Percentiles rank a stretch among this genome's conserved stretches.
Conservation (phyloP, 2,113 vertebrate species). For the Oncorhynchus nerka region DNA sequence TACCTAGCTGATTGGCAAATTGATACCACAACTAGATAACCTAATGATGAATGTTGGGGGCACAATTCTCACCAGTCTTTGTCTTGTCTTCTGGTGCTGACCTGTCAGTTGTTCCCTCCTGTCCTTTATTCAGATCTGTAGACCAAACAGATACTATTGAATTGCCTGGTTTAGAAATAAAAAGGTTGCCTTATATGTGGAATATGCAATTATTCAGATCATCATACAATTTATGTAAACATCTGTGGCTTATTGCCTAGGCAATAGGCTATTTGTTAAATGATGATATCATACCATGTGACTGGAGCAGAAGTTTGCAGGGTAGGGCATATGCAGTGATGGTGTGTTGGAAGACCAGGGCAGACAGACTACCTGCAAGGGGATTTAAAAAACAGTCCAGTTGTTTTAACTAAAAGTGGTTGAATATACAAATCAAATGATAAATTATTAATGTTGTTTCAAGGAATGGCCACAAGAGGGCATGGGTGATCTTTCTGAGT, state of each 20-base stretch:
- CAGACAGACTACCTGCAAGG: conserved; percentile 85
- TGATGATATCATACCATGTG: conserved; percentile 68
- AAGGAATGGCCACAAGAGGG: conserved; percentile 2
- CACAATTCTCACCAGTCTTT: conserved; percentile 50
- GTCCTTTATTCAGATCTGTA: conserved; percentile 36
- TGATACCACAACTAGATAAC: too few relatives aligned
- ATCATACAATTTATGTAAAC: too few relatives aligned
- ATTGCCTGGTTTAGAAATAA: too few relatives aligned
- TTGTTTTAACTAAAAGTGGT: neutral
- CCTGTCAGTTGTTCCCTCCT: conserved; percentile 26
- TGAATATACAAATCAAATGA: neutral
- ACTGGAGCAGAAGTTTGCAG: conserved; percentile 79
- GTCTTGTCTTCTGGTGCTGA: conserved; percentile 24
- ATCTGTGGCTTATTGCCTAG: too few relatives aligned
- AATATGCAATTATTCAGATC: too few relatives aligned
- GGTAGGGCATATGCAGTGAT: conserved; percentile 82
- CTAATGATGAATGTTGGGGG: too few relatives aligned
- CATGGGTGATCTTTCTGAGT: neutral
- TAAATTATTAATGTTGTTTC: neutral
- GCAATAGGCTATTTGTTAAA: neutral
- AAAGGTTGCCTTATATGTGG: too few relatives aligned
- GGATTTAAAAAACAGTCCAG: neutral
- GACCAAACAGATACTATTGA: neutral
- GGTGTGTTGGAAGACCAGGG: conserved; percentile 87
- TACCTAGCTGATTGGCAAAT: too few relatives aligned